Evolutionary conservation across 2,113 vertebrate genomes (phyloP).

Genomic region (Craseonycteris thonglongyai): DNA sequence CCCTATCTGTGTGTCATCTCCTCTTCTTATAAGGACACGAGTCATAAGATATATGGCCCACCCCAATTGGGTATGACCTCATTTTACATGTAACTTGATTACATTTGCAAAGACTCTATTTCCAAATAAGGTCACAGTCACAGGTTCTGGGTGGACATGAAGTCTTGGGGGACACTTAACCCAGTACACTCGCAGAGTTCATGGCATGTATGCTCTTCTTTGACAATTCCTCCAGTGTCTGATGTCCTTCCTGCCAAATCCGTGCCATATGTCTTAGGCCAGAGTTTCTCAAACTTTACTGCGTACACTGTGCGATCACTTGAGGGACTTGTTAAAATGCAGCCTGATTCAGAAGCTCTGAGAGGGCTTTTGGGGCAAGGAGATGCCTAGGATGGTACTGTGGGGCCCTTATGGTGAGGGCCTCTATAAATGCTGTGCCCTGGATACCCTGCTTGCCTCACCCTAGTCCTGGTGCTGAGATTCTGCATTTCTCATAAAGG

Average conservation of each 20-base stretch:
- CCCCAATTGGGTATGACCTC: not conserved
- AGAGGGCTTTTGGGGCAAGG: not conserved
- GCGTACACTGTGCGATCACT: not conserved
- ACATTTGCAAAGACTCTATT: not conserved
- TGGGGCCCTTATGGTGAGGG: accelerated
- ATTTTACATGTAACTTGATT: not conserved
- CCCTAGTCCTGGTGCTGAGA: not conserved
- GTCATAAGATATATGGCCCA: not conserved
- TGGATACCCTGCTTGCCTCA: not conserved
- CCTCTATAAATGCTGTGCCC: not conserved
- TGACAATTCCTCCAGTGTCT: not conserved
- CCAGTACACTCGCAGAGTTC: not conserved
- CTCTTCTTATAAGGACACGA: not conserved
- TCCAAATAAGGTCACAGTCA: not conserved
- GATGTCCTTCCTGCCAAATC: not conserved
- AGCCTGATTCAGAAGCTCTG: not conserved
- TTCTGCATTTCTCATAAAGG: not conserved
- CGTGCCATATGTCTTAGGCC: not conserved
- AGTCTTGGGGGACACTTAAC: not conserved
- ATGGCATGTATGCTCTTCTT: not conserved
- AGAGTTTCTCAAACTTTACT: not conserved
- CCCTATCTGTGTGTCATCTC: not conserved
- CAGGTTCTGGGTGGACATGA: not conserved
- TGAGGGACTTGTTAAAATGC: not conserved
- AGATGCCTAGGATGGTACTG: not conserved